Base-by-base conservation (phyloP, 2,797 vertebrate genomes). In the Takifugu rubripes region DNA sequence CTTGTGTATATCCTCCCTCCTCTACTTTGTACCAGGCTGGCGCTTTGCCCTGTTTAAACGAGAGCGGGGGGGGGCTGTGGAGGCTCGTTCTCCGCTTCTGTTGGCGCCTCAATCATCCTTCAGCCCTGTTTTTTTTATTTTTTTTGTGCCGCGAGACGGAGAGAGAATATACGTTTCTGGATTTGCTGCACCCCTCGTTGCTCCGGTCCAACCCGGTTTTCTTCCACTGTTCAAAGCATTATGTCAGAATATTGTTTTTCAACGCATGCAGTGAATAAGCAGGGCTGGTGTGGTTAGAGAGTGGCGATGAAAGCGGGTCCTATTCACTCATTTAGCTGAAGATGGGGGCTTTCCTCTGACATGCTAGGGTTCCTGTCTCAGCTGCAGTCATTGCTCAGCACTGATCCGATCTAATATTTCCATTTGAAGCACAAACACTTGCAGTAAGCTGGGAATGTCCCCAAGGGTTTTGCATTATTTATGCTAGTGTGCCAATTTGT, bases 11-110 rank as follows among this genome's bases (percentile, higher is more conserved):
- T 33, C 8, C n/a, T 29, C 49, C 26, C 57, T 66, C 49, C 42
- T 55, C 59, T 75, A 61, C 59, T 65, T 45, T 40, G 70, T 83
- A 80, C 73, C 80, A 75, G 69, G 48, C 70, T 75, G 77, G 63
- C 77, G 67, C 60, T 66, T 60, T 81, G 62, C 72, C 75, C 63
- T 67, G 44, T 51, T 33, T 29, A 46, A 17, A 51, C 52, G 56
- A 57, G 49, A 64, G 61, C 49, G 52, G 59, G 33, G 61, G n/a
- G 10, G 64, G 56, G 66, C 52, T 76, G 75, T 77, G 50, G 54
- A 66, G 76, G 60, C 53, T 62, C 66, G 68, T 57, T 69, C 74
- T 56, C 25, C 54, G 53, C 65, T 57, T 54, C 27, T 72, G 62
- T 54, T 72, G 78, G 59, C 56, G 75, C 47, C 56, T 61, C 60